Base-by-base conservation (phyloP, 2,797 vertebrate species). In the Sphenodon punctatus region DNA sequence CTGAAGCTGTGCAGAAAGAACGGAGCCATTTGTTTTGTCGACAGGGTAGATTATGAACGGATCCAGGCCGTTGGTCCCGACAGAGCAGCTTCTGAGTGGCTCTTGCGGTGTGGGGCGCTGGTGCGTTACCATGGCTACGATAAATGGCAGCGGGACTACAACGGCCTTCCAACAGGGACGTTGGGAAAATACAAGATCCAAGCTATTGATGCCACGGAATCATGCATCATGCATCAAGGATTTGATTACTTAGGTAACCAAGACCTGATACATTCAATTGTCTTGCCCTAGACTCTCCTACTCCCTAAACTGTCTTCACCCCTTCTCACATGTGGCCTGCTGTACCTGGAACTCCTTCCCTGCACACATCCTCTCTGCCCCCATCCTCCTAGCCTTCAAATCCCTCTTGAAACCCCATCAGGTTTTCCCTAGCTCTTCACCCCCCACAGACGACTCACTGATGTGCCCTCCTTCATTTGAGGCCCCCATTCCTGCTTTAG, bases 151-250 rank as follows among this genome's bases (percentile, higher is more conserved):
- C 95, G 95, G 4, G 98, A 99, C 95, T 99, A 99, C 95, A 99
- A 98, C 2, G 95, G 79, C 1, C 97, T 99, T 77, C 98, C 99
- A 1, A 96, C 97, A 0, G 98, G 98, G 13, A 96, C 98, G 2
- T 61, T 97, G 82, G 96, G 95, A 64, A 95, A 94, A 69, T 97
- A 97, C 94, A 97, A 95, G 95, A 98, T 99, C 85, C 97, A 98
- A 93, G 97, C 92, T 1, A 99, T 99, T 2, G 96, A 98, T 8
- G 99, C 98, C 84, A 98, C 97, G 0, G 96, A 99, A 3, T 98
- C 99, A 23, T 99, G 98, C 95, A 99, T 99, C 96, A 99, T 99
- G 98, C 89, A 94, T 95, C 90, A 85, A 64, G 99, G 99, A 42
- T 98, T 99, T 66, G 98, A 99, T 75, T 95, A 99, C 81, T 83